Evolutionary conservation across 2,888 invertebrate species (phyloP).

Genomic region (Thecophora atra): DNA sequence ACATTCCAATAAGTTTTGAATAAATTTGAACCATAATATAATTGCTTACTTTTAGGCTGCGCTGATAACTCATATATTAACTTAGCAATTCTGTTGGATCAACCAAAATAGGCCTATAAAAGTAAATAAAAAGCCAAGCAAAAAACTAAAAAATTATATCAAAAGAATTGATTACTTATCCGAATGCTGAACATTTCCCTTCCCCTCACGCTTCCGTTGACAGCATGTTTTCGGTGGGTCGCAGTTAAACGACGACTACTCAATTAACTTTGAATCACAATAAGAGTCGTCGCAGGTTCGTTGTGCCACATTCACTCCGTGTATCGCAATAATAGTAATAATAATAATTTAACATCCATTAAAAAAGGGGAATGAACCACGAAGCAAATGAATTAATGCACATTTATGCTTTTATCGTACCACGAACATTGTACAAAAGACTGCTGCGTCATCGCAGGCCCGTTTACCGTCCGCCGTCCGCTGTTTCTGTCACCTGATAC

Average conservation of each 20-base stretch:
- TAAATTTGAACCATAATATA: too few relatives aligned
- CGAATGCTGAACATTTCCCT: constrained; percentile 39
- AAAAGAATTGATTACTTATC: constrained; percentile 40
- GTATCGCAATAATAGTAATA: constrained; percentile 15
- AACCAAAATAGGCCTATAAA: neutral
- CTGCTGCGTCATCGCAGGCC: neutral
- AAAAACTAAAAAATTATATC: constrained; percentile 3
- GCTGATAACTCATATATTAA: neutral
- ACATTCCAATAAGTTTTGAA: too few relatives aligned
- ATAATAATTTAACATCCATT: constrained; percentile 34
- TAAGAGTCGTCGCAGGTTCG: constrained; percentile 36
- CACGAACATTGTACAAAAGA: constrained; percentile 29
- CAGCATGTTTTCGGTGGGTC: constrained; percentile 37
- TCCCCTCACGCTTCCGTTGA: neutral
- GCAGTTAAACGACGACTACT: constrained; percentile 44
- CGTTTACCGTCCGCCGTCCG: neutral
- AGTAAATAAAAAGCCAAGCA: neutral
- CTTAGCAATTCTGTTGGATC: neutral
- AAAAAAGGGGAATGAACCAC: constrained; percentile 36
- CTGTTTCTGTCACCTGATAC: neutral
- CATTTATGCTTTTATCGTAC: constrained; percentile 39
- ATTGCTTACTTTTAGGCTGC: too few relatives aligned
- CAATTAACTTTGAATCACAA: constrained; percentile 56
- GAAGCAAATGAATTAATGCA: constrained; percentile 30
- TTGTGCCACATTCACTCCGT: neutral